Conservation (phyloP, 1,140 invertebrate genomes). For the Rhagoletis pomonella region DNA sequence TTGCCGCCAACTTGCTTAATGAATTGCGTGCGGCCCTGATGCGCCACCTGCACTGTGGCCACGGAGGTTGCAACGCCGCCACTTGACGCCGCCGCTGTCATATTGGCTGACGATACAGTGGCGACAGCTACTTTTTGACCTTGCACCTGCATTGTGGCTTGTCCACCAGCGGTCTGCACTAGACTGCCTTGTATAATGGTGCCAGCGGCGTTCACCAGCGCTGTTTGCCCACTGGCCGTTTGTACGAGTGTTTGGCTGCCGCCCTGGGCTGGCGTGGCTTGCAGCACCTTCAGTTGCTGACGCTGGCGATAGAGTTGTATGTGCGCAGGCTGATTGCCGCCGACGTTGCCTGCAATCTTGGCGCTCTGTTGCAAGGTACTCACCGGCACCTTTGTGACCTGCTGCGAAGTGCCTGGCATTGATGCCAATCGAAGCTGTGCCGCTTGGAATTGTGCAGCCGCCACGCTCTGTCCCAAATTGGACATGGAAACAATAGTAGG, state of each 20-base stretch:
- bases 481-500: slow-evolving; percentile 75
- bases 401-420: slow-evolving; percentile 74
- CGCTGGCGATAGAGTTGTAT: slow-evolving; percentile 76
- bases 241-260: slow-evolving; percentile 65
- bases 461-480: slow-evolving; percentile 69
- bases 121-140: slow-evolving; percentile 72
- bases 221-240: slow-evolving; percentile 64
- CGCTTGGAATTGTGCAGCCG: slow-evolving; percentile 74
- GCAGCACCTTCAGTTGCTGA: slow-evolving; percentile 74
- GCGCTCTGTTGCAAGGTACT: slow-evolving; percentile 72
- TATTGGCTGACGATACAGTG: slow-evolving; percentile 63
- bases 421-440: slow-evolving; percentile 74
- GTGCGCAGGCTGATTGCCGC: slow-evolving; percentile 73
- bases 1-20: slow-evolving; percentile 74
- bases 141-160: slow-evolving; percentile 60
- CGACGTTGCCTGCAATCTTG: slow-evolving; percentile 73
- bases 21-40: slow-evolving; percentile 67
- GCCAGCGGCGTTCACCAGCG: slow-evolving; percentile 60
- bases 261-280: slow-evolving; percentile 62
- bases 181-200: slow-evolving; percentile 63
- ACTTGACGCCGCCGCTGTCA: slow-evolving; percentile 34
- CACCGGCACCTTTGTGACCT: slow-evolving; percentile 73
- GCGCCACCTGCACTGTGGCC: slow-evolving; percentile 65
- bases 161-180: slow-evolving; percentile 60
- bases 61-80: slow-evolving; percentile 64